Percentiles rank a stretch among this genome's conserved stretches.
Conservation (phyloP, 2,888 invertebrate species). For the Hermodice carunculata region DNA sequence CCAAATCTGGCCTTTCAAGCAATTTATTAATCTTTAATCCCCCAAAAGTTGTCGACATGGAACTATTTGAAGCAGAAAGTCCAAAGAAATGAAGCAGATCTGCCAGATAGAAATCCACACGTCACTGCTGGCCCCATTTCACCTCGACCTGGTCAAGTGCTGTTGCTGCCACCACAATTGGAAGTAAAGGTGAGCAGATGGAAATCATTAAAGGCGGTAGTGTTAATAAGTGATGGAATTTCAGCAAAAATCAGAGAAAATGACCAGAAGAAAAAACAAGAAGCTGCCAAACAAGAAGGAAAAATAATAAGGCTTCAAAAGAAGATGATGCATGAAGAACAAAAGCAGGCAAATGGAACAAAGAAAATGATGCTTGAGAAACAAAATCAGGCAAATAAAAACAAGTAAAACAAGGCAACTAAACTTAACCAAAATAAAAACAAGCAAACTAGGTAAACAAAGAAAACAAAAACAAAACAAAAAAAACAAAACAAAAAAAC, state of each 20-base stretch:
- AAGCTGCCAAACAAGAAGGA: too few species aligned
- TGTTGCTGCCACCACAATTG: background rate
- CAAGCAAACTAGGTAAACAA: too few species aligned
- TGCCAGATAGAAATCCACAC: background rate
- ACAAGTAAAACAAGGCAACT: too few species aligned
- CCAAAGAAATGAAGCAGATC: background rate
- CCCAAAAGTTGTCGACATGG: background rate
- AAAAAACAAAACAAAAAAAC: too few species aligned
- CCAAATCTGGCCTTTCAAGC: constrained; percentile 5
- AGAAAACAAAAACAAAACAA: too few species aligned
- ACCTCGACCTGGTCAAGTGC: background rate
- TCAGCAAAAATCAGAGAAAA: background rate
- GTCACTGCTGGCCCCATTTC: constrained; percentile 1
- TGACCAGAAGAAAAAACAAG: background rate
- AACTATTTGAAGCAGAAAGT: background rate
- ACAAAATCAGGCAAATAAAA: too few species aligned
- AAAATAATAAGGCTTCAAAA: too few species aligned
- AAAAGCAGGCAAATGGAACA: too few species aligned
- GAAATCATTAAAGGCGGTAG: background rate
- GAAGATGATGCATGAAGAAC: too few species aligned
- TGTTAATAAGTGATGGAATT: constrained; percentile 2
- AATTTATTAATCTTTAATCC: constrained; percentile 8
- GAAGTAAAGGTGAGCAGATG: background rate
- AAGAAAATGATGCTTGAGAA: too few species aligned
- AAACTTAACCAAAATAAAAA: too few species aligned